Percentiles rank a stretch among this genome's conserved stretches.
Conservation (phyloP, 2,888 invertebrate species). For the Smittia sp. region DNA sequence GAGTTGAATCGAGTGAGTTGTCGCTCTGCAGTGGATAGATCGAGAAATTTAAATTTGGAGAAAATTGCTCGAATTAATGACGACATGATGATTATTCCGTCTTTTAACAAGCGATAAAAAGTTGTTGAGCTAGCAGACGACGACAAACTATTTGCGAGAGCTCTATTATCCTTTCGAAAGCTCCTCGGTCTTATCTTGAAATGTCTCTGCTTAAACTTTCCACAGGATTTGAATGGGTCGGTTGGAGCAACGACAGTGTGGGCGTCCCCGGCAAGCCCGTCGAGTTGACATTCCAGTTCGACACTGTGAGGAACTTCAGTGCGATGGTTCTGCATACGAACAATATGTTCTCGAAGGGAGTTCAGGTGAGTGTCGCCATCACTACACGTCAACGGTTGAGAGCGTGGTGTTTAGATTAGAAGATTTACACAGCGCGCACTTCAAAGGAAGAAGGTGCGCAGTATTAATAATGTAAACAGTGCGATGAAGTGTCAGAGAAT, state of each 20-base stretch:
- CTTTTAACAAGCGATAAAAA: background rate
- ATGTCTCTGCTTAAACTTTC: constrained; percentile 28
- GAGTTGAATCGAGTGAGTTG: background rate
- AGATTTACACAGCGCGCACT: too few relatives aligned
- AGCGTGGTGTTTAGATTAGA: too few relatives aligned
- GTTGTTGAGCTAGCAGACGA: background rate
- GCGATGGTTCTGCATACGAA: constrained; percentile 71
- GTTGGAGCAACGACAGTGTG: constrained; percentile 71
- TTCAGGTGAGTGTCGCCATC: constrained; percentile 58
- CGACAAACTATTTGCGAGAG: constrained; percentile 41
- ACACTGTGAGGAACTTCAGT: constrained; percentile 72
- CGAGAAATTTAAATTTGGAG: background rate
- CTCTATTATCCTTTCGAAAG: constrained; percentile 44
- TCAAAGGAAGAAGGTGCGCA: too few relatives aligned
- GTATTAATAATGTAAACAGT: too few relatives aligned
- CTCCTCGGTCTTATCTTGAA: constrained; percentile 42
- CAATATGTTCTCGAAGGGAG: constrained; percentile 73
- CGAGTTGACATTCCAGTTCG: constrained; percentile 76
- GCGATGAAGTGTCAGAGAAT: too few relatives aligned
- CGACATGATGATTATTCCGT: constrained; percentile 6
- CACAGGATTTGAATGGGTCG: constrained; percentile 78
- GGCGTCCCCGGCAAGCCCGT: constrained; percentile 63
- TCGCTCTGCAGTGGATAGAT: background rate
- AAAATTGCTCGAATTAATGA: constrained; percentile 2
- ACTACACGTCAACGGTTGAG: too few relatives aligned